Conservation (phyloP, 2,797 vertebrate species). For the Florisuga fusca region DNA sequence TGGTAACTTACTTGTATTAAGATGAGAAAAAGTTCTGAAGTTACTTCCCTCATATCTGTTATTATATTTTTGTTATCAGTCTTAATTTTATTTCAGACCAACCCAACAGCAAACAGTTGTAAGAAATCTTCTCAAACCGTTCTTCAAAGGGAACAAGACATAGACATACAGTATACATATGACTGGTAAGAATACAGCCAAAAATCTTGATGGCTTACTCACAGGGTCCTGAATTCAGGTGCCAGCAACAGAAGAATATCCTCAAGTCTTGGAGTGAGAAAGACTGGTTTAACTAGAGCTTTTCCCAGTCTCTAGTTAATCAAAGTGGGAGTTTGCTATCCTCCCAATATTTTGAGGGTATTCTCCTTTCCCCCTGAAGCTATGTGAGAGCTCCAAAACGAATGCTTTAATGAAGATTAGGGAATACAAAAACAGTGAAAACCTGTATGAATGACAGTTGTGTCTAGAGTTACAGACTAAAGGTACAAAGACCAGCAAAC, state of each 20-base stretch:
- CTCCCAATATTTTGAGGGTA: background rate
- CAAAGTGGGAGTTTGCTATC: background rate
- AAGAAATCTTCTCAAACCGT: background rate
- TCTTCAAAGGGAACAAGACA: background rate
- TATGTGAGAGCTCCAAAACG: no score
- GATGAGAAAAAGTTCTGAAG: background rate
- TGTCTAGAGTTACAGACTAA: background rate
- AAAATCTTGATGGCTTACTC: background rate
- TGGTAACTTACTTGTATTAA: background rate
- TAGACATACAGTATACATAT: fast-evolving
- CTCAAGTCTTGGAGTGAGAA: background rate
- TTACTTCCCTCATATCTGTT: background rate
- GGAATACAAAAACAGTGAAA: no score
- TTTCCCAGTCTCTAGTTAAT: background rate
- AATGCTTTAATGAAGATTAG: no score
- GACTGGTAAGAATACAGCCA: background rate
- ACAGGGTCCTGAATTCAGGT: background rate
- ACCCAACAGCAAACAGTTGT: background rate
- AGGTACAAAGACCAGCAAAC: background rate
- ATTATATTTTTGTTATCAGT: background rate
- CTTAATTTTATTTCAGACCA: background rate
- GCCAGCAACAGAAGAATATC: background rate
- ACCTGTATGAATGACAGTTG: no score
- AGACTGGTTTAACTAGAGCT: background rate
- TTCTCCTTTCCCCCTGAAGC: background rate